phyloP scores from a whole-genome alignment of 30 jellyfish, hydroid and myxozoan species.

The Sanderia malayensis region DNA sequence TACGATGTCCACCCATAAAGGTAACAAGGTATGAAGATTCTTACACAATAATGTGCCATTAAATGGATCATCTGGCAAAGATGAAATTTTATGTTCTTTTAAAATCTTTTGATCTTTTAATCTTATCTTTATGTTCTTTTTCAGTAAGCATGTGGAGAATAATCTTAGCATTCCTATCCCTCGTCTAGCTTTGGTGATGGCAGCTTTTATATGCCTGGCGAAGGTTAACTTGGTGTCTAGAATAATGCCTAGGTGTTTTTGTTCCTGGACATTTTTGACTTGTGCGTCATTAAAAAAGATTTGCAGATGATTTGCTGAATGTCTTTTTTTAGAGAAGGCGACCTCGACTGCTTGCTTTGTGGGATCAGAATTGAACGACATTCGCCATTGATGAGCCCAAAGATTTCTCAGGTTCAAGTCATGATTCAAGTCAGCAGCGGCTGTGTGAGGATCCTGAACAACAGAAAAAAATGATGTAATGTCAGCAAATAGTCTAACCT shows the following conservation, averaged over 20 bases:
- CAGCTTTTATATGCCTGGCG: constrained; percentile 37
- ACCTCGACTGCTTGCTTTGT: constrained; percentile 56
- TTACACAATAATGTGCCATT: no score
- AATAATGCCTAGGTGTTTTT: constrained; percentile 52
- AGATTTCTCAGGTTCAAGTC: constrained; percentile 10
- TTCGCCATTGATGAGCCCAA: constrained; percentile 16
- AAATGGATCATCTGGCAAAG: no score
- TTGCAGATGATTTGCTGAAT: constrained; percentile 22
- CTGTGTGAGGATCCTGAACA: constrained; percentile 29
- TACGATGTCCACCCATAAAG: no score
- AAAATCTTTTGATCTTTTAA: no score
- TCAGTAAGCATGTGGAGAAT: constrained; percentile 16
- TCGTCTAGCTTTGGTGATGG: constrained; percentile 12
- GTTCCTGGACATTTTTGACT: constrained; percentile 30
- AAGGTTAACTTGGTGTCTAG: constrained; percentile 46
- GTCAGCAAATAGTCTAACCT: constrained; percentile 26
- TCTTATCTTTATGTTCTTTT: no score
- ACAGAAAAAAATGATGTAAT: constrained; percentile 32
- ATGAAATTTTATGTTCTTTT: no score
- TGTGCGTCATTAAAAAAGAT: constrained; percentile 22
- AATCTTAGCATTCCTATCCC: constrained; percentile 37
- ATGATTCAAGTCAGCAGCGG: constrained; percentile 34
- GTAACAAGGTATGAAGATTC: no score
- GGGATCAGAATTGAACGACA: constrained; percentile 59
- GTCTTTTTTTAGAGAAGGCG: constrained; percentile 38